Evolutionary conservation across 2,113 vertebrate species (phyloP).

Genomic region (Coryphaenoides rupestris): DNA sequence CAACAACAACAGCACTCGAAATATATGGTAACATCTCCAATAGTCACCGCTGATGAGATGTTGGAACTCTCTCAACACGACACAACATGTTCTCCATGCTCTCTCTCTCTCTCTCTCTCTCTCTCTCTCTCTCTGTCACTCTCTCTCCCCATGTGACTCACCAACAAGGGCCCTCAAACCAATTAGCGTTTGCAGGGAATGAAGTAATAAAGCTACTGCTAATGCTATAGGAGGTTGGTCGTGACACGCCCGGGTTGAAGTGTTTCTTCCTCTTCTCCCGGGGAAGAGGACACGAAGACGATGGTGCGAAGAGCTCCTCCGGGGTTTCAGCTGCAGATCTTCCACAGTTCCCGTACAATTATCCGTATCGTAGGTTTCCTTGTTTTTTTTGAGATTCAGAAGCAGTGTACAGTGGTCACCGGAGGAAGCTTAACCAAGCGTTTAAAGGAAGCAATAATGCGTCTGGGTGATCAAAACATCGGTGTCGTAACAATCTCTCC

Average conservation of each 20-base stretch:
- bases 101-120: too few relatives aligned
- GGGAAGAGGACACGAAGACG: constrained; percentile 42
- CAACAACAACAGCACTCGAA: constrained; percentile 21
- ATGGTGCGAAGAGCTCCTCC: constrained; percentile 42
- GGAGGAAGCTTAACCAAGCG: too few relatives aligned
- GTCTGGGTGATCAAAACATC: too few relatives aligned
- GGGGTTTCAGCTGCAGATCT: constrained; percentile 30
- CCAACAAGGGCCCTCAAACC: constrained; percentile 21
- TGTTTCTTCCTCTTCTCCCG: constrained; percentile 7
- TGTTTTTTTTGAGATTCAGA: constrained; percentile 23
- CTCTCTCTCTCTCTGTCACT: too few relatives aligned
- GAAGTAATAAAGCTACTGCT: constrained; percentile 3
- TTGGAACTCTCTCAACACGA: too few relatives aligned
- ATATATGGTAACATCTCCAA: constrained; percentile 11
- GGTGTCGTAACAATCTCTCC: too few relatives aligned
- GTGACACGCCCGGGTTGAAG: background rate
- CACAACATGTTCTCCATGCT: too few relatives aligned
- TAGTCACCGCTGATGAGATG: background rate
- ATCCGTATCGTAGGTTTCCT: constrained; percentile 47
- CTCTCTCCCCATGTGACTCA: background rate
- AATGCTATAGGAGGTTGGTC: constrained; percentile 37
- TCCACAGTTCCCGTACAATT: constrained; percentile 47
- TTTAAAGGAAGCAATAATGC: too few relatives aligned
- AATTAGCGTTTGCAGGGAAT: constrained; percentile 31
- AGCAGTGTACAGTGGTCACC: background rate